Base-by-base conservation (phyloP, 2,888 invertebrate species). In the Lasiommata megera region DNA sequence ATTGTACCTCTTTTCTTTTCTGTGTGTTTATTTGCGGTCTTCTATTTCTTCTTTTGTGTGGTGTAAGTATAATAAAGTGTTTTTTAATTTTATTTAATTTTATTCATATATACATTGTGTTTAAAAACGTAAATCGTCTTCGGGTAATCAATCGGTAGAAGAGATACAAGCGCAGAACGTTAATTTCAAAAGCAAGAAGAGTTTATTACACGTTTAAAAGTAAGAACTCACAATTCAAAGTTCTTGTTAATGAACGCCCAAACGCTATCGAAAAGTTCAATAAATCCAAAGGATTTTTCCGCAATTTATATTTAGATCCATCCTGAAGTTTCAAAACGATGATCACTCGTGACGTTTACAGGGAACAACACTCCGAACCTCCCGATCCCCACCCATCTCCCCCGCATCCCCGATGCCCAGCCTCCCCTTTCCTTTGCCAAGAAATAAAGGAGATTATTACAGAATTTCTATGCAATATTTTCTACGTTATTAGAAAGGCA, bases 341-440 rank as follows among this genome's bases (percentile, higher is more conserved):
- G 80, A 84, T 84, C 78, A 74, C 73, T 74, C 76, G 72, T 80
- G 86, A 86, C 86, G 80, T 84, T 82, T 82, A 86, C 86, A 86
- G 76, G 70, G 82, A 84, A 86, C 80, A 79, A 82, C 85, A 85
- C 84, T 86, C 76, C 68, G 66, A 68, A 62, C 69, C 60, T 44
- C 51, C 44, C 58, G 54, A 14, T 55, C 59, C 63, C 55, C 57
- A 41, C 59, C 56, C 56, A 53, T 34, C 65, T 63, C 58, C 62
- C 47, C 60, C 59, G 56, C 64, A 63, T 40, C 63, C 50, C 47
- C 53, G 43, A 58, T 65, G 60, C 63, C 61, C 66, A 58, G 17
- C 12, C 54, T 8, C 66, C 65, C 51, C 56, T 48, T 48, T 50
- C 57, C 60, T 66, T 65, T 64, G 65, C 68, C 64, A 64, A 65